These are phyloP conservation scores for Hybognathus amarus DNA, from an alignment of 2,797 vertebrate species.

Conservation along the genomic window DNA sequence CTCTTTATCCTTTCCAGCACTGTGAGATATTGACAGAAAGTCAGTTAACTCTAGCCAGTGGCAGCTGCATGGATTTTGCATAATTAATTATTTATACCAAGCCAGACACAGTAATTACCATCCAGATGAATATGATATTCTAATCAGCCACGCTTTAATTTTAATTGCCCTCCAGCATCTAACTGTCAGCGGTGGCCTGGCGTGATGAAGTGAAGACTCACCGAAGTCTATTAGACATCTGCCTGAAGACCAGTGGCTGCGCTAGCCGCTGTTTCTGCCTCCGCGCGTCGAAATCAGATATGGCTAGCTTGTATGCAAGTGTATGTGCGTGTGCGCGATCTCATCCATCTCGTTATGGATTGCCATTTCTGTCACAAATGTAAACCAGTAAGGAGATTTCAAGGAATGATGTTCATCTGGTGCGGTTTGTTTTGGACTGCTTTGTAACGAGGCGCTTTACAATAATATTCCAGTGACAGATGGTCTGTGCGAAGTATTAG, in stretches of 20 bases:
- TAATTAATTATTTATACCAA: constrained; percentile 99
- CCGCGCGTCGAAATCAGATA: constrained; percentile 76
- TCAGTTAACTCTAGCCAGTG: constrained; percentile 93
- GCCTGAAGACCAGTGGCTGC: constrained; percentile 82
- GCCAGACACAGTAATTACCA: constrained; percentile 99
- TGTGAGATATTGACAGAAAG: constrained; percentile 90
- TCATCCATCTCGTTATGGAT: constrained; percentile 74
- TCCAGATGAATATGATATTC: constrained; percentile 99
- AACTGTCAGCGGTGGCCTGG: constrained; percentile 92
- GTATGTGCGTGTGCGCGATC: constrained; percentile 62
- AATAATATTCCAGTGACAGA: constrained; percentile 66
- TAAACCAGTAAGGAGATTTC: constrained; percentile 71
- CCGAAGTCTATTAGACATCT: constrained; percentile 97
- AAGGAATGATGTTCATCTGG: constrained; percentile 67
- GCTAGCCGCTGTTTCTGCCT: constrained; percentile 70
- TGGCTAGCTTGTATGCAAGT: constrained; percentile 50
- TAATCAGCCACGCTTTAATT: constrained; percentile 96
- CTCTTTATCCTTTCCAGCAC: constrained; percentile 86
- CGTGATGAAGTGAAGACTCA: constrained; percentile 90
- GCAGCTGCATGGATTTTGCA: constrained; percentile 98
- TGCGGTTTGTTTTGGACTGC: constrained; percentile 61
- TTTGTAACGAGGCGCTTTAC: constrained; percentile 57
- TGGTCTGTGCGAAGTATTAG: constrained; percentile 56
- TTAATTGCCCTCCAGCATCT: constrained; percentile 94
- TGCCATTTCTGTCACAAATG: constrained; percentile 78